A percentile compares a stretch with the other conserved stretches of the same genome.
Evolutionary conservation across 2,113 vertebrate species (phyloP).

Genomic region (Eulemur macaco): DNA sequence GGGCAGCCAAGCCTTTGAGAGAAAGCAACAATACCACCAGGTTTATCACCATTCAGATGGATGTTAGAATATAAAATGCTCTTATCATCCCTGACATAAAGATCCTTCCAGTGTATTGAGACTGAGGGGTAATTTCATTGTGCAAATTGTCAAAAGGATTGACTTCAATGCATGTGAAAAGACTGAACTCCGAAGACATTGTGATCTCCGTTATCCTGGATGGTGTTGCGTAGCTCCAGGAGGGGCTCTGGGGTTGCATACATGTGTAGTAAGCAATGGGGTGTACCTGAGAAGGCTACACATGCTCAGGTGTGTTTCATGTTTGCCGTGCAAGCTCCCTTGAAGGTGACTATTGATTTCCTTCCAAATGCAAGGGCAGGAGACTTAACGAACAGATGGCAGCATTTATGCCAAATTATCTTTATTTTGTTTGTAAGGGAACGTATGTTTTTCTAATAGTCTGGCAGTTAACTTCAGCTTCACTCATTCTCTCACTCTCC

Average conservation of each 20-base stretch:
- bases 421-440: neutral
- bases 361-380: neutral
- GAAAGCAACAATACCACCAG: neutral
- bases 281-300: neutral
- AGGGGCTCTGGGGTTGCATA: rapidly evolving
- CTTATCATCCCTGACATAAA: neutral
- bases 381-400: neutral
- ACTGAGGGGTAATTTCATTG: neutral
- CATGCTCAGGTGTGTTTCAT: neutral
- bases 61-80: neutral
- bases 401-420: neutral
- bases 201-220: neutral
- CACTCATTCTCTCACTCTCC: neutral
- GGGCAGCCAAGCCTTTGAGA: neutral
- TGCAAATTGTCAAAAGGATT: neutral
- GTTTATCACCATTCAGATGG: neutral
- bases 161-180: neutral
- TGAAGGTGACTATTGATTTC: slow-evolving; percentile 17
- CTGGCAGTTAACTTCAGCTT: neutral
- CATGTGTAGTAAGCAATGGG: rapidly evolving
- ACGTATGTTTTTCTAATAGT: neutral
- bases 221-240: neutral
- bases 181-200: neutral
- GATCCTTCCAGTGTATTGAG: neutral
- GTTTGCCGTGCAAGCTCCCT: neutral